These are phyloP conservation scores for Elysia crispata DNA, from an alignment of 2,888 invertebrate species.

Conservation along the genomic window DNA sequence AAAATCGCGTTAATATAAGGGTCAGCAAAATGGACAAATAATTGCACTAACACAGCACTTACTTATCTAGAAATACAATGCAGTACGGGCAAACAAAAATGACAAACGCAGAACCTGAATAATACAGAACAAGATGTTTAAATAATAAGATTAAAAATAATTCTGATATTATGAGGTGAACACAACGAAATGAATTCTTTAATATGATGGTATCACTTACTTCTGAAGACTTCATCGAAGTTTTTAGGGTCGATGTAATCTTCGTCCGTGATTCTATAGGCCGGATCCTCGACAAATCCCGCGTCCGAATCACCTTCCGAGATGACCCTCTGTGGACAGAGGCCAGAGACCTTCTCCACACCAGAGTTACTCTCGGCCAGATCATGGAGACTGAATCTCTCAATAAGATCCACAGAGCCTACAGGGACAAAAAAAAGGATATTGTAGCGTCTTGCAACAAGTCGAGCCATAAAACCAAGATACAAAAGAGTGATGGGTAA, in stretches of 20 bases:
- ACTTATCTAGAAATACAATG: too few relatives aligned
- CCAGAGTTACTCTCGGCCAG: conserved; percentile 42
- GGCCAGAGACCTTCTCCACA: conserved; percentile 47
- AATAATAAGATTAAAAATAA: too few relatives aligned
- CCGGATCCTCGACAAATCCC: conserved; percentile 51
- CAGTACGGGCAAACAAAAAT: too few relatives aligned
- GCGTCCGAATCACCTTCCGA: conserved; percentile 37
- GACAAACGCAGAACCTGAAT: too few relatives aligned
- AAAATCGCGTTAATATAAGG: too few relatives aligned
- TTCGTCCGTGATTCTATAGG: conserved; percentile 50
- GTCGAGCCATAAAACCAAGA: too few relatives aligned
- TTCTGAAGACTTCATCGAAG: conserved; percentile 53
- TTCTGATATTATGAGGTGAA: background rate
- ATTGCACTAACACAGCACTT: too few relatives aligned
- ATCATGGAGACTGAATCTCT: conserved; percentile 50
- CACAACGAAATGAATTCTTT: background rate
- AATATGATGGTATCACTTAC: conserved; percentile 43
- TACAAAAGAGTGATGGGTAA: too few relatives aligned
- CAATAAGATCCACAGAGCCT: conserved; percentile 64
- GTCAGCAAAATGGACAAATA: too few relatives aligned
- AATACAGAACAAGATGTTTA: too few relatives aligned
- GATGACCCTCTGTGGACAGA: conserved; percentile 48
- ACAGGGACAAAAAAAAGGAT: too few relatives aligned
- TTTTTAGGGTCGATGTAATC: conserved; percentile 48
- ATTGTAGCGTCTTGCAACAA: too few relatives aligned